Conservation (phyloP, 2,888 invertebrate genomes). For the Dinocampus coccinellae region DNA sequence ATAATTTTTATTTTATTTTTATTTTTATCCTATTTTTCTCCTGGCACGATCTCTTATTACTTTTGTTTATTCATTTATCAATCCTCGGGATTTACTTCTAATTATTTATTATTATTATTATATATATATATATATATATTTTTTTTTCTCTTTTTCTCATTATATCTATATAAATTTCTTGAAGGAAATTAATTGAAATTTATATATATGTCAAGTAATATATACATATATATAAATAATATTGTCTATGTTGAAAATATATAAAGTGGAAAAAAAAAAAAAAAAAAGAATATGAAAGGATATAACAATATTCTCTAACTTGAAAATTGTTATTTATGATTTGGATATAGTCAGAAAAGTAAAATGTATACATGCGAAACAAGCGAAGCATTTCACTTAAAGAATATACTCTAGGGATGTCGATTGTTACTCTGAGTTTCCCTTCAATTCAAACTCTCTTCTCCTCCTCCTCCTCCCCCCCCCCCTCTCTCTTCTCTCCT, state of each 20-base stretch:
- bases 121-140: no score
- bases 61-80: no score
- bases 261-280: background rate
- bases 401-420: slow-evolving; percentile 26
- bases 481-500: background rate
- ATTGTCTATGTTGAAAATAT: no score
- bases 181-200: slow-evolving; percentile 26
- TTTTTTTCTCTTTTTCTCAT: background rate
- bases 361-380: slow-evolving; percentile 14
- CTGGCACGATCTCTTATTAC: no score
- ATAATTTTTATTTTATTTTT: no score
- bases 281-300: background rate
- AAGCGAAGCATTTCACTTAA: slow-evolving; percentile 16
- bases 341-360: slow-evolving; percentile 4
- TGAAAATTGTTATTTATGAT: slow-evolving; percentile 36
- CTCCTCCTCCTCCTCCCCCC: background rate
- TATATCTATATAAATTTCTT: background rate
- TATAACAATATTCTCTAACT: slow-evolving; percentile 10
- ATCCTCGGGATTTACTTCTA: no score
- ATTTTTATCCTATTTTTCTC: no score
- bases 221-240: slow-evolving; percentile 1
- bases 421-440: slow-evolving; percentile 22
- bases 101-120: no score
- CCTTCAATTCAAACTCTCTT: slow-evolving; percentile 2
- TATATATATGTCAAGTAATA: slow-evolving; percentile 14